Base-by-base conservation (phyloP, 2,797 vertebrate species). In the Pseudomugil tenellus region DNA sequence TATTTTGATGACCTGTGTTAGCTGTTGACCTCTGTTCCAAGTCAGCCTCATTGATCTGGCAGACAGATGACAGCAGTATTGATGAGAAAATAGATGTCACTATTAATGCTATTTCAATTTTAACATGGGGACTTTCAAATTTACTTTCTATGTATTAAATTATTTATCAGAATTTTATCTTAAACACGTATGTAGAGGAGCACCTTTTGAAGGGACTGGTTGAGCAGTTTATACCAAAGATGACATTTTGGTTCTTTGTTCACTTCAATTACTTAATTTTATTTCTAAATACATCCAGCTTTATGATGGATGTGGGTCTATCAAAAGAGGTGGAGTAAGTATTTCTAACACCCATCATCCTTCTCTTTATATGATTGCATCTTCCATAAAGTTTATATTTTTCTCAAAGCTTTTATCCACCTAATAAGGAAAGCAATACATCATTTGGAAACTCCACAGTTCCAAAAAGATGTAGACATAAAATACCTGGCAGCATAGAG, bases 371-470 rank as follows among this genome's bases (percentile, higher is more conserved):
- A 62, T 83, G 81, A 90, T 89, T 83, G 74, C 63, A 72, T 73
- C 58, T 63, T 17, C 81, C 67, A 75, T 74, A 85, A 84, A 65
- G 71, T 58, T 41, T 64, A 55, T 66, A 83, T 76, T 81, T 84
- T 79, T 23, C n/a, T 60, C 72, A 74, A 57, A 74, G 71, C 67
- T 81, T 91, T 86, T 79, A 58, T 71, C 41, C 14, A 21, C 7
- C 16, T 76, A 77, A 88, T 85, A 84, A 88, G 64, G 78, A 86
- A 84, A 67, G 70, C 56, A 16, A 58, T 68, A 63, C 57, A 71
- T 54, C 60, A 66, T 61, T 72, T 86, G 70, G 83, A 90, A 85
- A 91, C 76, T 39, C 64, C 29, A 72, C 70, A 87, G 67, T 79
- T 81, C 84, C 71, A 85, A 87, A 80, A 49, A 35, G 79, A 63